phyloP scores from a whole-genome alignment of 2,888 invertebrate genomes.

The Cheiracanthium punctorium region DNA sequence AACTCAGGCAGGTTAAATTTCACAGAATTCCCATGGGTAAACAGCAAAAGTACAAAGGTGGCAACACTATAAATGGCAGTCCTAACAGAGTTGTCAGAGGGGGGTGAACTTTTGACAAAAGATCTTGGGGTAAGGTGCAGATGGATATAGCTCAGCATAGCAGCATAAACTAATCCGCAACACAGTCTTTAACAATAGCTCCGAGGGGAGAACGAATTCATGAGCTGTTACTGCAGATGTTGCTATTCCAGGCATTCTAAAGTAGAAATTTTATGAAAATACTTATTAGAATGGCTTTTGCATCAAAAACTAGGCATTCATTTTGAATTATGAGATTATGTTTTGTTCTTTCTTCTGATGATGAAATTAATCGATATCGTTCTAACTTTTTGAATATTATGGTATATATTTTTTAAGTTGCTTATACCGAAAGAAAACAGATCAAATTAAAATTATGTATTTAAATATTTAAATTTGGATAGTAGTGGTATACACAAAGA shows the following conservation, averaged over 20 bases:
- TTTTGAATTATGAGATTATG: too few relatives aligned
- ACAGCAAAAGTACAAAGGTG: neutral
- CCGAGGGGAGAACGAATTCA: conserved; percentile 43
- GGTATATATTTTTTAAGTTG: too few relatives aligned
- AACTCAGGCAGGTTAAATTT: neutral
- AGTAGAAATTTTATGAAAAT: conserved; percentile 32
- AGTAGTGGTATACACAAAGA: too few relatives aligned
- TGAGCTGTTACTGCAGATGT: conserved; percentile 51
- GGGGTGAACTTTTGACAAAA: conserved; percentile 23
- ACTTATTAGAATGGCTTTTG: too few relatives aligned
- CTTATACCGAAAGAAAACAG: too few relatives aligned
- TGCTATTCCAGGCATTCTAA: conserved; percentile 52
- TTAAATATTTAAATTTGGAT: too few relatives aligned
- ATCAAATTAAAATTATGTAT: too few relatives aligned
- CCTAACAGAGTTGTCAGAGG: conserved; percentile 33
- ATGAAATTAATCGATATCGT: too few relatives aligned
- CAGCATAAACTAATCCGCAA: conserved; percentile 53
- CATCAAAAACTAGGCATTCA: too few relatives aligned
- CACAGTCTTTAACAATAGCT: conserved; percentile 24
- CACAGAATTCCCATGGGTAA: neutral
- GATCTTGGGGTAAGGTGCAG: conserved; percentile 21
- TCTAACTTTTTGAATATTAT: too few relatives aligned
- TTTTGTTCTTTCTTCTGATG: too few relatives aligned
- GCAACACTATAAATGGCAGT: conserved; percentile 36
- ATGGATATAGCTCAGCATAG: conserved; percentile 40